A percentile compares a stretch with the other conserved stretches of the same genome.
These are phyloP conservation scores for Orestias chungarensis DNA, from an alignment of 2,797 vertebrate genomes.

Conservation along the genomic window DNA sequence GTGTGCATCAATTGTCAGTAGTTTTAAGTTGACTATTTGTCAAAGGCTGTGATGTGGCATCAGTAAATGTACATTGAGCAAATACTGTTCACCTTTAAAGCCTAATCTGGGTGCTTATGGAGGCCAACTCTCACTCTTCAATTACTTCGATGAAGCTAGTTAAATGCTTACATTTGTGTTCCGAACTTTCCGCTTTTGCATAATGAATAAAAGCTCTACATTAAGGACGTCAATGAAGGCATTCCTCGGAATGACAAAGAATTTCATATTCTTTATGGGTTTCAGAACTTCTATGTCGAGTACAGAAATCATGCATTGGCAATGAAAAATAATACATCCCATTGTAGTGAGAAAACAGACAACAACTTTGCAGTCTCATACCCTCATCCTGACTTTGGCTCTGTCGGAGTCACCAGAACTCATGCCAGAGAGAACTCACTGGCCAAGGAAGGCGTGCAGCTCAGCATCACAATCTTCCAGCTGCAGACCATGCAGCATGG, in stretches of 20 bases:
- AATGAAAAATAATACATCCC: slow-evolving; percentile 14
- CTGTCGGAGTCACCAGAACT: slow-evolving; percentile 31
- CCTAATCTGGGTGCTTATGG: not conserved
- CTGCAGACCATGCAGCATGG: slow-evolving; percentile 59
- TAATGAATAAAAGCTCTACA: not conserved
- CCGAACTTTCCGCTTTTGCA: not conserved
- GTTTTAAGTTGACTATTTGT: not conserved
- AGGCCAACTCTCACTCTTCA: not conserved
- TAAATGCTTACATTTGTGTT: not conserved
- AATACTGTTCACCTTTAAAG: not conserved
- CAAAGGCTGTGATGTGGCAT: not conserved
- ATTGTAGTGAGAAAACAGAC: slow-evolving; percentile 36
- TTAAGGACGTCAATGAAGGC: not conserved
- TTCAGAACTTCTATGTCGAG: slow-evolving; percentile 4
- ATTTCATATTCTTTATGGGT: not conserved
- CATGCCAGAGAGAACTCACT: slow-evolving; percentile 35
- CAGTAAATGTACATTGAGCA: not conserved
- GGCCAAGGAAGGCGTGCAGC: slow-evolving; percentile 57
- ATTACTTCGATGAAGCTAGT: not conserved
- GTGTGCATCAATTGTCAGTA: not conserved
- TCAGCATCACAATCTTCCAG: slow-evolving; percentile 69
- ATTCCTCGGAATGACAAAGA: not conserved
- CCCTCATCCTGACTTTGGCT: slow-evolving; percentile 48
- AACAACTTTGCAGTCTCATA: slow-evolving; percentile 24
- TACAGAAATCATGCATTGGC: slow-evolving; percentile 16